phyloP scores from a whole-genome alignment of 2,113 vertebrate genomes.

The Phylloscopus whistleri region DNA sequence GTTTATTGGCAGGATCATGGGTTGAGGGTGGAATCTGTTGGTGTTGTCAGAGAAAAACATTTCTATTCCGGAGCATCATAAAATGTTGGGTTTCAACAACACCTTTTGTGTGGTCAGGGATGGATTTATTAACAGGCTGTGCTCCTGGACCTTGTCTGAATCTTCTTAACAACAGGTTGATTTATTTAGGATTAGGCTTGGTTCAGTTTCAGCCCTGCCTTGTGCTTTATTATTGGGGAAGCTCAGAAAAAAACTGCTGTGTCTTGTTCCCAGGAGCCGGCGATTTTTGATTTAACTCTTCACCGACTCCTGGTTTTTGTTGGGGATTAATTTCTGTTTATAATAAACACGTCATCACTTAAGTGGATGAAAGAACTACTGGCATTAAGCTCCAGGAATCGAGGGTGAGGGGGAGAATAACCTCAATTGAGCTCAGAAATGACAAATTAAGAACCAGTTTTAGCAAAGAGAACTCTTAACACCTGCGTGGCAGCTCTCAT shows the following conservation, averaged over 20 bases:
- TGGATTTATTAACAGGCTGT: constrained; percentile 8
- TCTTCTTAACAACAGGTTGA: neutral
- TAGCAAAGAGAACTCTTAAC: neutral
- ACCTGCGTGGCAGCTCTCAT: neutral
- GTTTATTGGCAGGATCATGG: neutral
- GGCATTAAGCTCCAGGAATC: neutral
- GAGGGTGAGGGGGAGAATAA: neutral
- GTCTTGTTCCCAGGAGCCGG: neutral
- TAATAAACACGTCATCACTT: neutral
- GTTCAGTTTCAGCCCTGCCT: neutral
- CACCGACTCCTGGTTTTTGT: neutral
- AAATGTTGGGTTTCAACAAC: neutral
- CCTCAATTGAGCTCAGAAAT: neutral
- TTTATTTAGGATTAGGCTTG: neutral
- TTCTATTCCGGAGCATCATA: neutral
- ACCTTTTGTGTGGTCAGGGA: neutral
- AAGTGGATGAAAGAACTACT: neutral
- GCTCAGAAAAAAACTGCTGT: neutral
- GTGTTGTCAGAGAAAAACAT: neutral
- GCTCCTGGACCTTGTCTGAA: neutral
- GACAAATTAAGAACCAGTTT: neutral
- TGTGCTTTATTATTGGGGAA: neutral
- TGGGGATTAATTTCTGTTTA: neutral
- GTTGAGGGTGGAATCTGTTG: neutral
- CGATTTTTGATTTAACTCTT: neutral